These are phyloP conservation scores for Andricus curvator DNA, from an alignment of 2,888 invertebrate genomes.

Conservation along the genomic window DNA sequence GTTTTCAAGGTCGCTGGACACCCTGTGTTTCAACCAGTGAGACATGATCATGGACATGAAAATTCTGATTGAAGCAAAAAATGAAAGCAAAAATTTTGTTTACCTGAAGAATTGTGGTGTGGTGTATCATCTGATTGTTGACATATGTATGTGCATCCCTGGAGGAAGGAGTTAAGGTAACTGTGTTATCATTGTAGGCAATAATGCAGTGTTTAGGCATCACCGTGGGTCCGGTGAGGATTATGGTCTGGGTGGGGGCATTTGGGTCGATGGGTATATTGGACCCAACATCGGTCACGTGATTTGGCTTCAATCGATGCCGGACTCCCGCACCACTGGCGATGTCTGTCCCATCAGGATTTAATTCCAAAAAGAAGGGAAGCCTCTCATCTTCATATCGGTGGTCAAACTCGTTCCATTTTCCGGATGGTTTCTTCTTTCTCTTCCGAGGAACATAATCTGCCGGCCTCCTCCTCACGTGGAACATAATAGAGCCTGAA, in stretches of 20 bases:
- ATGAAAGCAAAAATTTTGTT: slow-evolving; percentile 12
- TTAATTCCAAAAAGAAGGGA: slow-evolving; percentile 89
- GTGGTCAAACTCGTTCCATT: slow-evolving; percentile 80
- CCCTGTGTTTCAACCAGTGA: too few relatives aligned
- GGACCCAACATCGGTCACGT: slow-evolving; percentile 87
- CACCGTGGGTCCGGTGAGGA: slow-evolving; percentile 93
- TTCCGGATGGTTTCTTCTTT: slow-evolving; percentile 87
- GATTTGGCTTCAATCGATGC: slow-evolving; percentile 80
- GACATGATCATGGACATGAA: too few relatives aligned
- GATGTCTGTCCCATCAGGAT: slow-evolving; percentile 85
- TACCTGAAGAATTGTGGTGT: slow-evolving; percentile 94
- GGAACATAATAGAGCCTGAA: slow-evolving; percentile 97
- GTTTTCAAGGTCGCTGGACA: too few relatives aligned
- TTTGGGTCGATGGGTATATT: slow-evolving; percentile 84
- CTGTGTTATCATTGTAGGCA: slow-evolving; percentile 92
- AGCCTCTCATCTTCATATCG: slow-evolving; percentile 80
- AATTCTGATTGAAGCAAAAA: too few relatives aligned
- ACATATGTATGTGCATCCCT: slow-evolving; percentile 96
- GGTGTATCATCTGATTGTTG: slow-evolving; percentile 94
- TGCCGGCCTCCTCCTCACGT: slow-evolving; percentile 94
- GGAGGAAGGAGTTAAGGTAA: slow-evolving; percentile 96
- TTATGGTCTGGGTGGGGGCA: slow-evolving; percentile 80
- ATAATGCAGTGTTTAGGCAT: slow-evolving; percentile 97
- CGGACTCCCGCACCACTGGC: slow-evolving; percentile 75
- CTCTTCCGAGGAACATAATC: slow-evolving; percentile 94